A percentile compares a stretch with the other conserved stretches of the same genome.
Evolutionary conservation across 2,888 invertebrate species (phyloP).

Genomic region (Papilio gigon): DNA sequence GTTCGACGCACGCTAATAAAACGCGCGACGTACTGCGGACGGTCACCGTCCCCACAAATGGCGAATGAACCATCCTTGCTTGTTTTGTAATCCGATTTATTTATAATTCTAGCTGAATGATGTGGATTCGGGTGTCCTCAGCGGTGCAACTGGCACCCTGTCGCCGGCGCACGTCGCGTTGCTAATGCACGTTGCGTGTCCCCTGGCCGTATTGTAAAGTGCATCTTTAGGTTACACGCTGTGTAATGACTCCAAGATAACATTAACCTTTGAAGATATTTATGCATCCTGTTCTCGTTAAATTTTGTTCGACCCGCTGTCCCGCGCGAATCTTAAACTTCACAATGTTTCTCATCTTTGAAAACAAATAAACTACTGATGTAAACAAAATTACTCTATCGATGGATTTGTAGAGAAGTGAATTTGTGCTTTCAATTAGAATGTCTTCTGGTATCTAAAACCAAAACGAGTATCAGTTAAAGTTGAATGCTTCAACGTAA

Average conservation of each 20-base stretch:
- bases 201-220: constrained; percentile 1
- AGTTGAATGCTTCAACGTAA: not conserved
- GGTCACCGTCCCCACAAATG: constrained; percentile 45
- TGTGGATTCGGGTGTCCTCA: constrained; percentile 12
- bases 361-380: not conserved
- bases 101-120: constrained; percentile 43
- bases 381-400: not conserved
- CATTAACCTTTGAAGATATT: constrained; percentile 17
- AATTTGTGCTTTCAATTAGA: not conserved
- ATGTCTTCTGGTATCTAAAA: no score
- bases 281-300: constrained; percentile 14
- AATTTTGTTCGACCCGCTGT: not conserved
- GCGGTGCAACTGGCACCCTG: constrained; percentile 12
- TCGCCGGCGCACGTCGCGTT: not conserved
- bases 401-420: not conserved
- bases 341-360: not conserved
- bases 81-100: constrained; percentile 47
- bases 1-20: constrained; percentile 50
- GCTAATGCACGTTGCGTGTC: not conserved
- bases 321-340: not conserved
- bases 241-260: constrained; percentile 4
- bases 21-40: constrained; percentile 50
- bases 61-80: constrained; percentile 37
- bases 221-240: constrained; percentile 8
- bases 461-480: not conserved